Percentiles rank a stretch among this genome's conserved stretches.
These are phyloP conservation scores for Hylaea fasciaria DNA, from an alignment of 2,888 invertebrate species.

Conservation along the genomic window DNA sequence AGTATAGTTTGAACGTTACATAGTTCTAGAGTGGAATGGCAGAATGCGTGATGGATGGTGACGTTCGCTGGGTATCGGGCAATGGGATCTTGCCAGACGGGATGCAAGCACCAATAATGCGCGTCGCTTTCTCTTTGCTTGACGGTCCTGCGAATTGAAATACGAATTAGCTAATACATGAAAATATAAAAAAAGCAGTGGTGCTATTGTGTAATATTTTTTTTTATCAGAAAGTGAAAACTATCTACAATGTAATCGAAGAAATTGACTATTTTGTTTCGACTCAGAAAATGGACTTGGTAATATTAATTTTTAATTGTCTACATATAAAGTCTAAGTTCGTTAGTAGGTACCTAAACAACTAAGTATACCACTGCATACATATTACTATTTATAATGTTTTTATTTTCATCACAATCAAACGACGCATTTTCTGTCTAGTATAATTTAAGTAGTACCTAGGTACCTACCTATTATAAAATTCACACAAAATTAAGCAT, in stretches of 20 bases:
- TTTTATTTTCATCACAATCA: no score
- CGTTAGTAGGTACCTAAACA: no score
- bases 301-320: no score
- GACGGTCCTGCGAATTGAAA: slow-evolving; percentile 63
- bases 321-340: no score
- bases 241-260: neutral
- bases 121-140: slow-evolving; percentile 65
- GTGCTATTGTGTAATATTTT: neutral
- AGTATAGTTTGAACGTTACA: slow-evolving; percentile 57
- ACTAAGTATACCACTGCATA: no score
- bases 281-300: no score
- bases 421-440: no score
- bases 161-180: neutral
- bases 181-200: neutral
- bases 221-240: slow-evolving; percentile 4
- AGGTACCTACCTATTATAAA: no score
- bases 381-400: no score
- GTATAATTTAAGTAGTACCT: no score
- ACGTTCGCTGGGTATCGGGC: slow-evolving; percentile 56
- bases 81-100: slow-evolving; percentile 58
- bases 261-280: no score
- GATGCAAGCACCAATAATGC: slow-evolving; percentile 70
- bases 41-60: slow-evolving; percentile 53
- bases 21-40: slow-evolving; percentile 52
- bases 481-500: no score